These are phyloP conservation scores for Acromyrmex charruanus DNA, from an alignment of 1,140 invertebrate genomes.

Conservation along the genomic window DNA sequence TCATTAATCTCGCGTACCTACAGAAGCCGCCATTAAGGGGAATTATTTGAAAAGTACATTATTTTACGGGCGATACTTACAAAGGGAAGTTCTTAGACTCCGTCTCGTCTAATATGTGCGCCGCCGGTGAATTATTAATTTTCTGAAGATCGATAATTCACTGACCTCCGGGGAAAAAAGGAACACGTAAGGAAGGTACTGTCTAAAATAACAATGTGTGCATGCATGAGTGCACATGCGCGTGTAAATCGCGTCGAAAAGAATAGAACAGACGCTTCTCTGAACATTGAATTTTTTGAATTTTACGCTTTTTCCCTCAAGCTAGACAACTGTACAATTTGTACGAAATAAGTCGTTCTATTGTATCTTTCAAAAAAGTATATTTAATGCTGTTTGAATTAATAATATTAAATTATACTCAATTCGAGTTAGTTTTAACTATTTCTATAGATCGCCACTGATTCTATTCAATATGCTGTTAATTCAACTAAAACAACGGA, in stretches of 20 bases:
- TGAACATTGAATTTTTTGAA: neutral
- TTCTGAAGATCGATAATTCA: constrained; percentile 23
- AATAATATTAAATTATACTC: too few species aligned
- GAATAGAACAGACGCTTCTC: neutral
- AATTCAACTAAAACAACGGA: too few species aligned
- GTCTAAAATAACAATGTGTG: constrained; percentile 16
- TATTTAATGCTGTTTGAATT: too few species aligned
- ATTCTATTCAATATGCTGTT: too few species aligned
- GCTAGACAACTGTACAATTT: neutral
- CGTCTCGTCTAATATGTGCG: neutral
- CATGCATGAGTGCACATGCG: neutral
- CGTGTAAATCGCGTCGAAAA: neutral
- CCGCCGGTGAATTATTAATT: constrained; percentile 28
- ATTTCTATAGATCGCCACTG: too few species aligned
- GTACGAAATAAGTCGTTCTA: neutral
- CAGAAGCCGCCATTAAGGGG: constrained; percentile 26
- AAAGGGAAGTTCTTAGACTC: constrained; percentile 4
- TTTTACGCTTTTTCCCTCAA: neutral
- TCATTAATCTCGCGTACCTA: constrained; percentile 53
- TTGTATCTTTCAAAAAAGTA: neutral
- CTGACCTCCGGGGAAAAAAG: neutral
- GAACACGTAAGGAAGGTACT: neutral
- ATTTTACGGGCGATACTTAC: neutral
- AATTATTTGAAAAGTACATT: constrained; percentile 43
- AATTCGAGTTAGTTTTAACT: too few species aligned